Conservation (phyloP, 2,888 invertebrate genomes). For the Mechanitis messenoides region DNA sequence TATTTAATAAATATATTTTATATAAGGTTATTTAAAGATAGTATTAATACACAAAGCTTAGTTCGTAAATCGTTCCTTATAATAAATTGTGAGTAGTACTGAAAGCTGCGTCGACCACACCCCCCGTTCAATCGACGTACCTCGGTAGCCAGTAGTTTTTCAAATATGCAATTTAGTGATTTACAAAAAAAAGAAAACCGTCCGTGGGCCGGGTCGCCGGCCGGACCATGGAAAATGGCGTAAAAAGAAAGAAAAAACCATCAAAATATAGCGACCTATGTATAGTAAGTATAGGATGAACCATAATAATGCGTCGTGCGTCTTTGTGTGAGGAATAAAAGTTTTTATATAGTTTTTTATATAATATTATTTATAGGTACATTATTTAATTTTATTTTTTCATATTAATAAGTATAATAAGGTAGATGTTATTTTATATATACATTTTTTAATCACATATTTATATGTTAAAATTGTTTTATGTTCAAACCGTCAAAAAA, state of each 20-base stretch:
- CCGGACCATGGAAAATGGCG: conserved; percentile 64
- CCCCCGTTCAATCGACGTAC: conserved; percentile 43
- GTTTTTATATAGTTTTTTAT: too few relatives aligned
- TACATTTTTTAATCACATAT: too few relatives aligned
- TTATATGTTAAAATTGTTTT: too few relatives aligned
- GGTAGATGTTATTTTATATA: too few relatives aligned
- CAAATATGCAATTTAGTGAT: conserved; percentile 76
- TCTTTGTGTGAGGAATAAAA: too few relatives aligned
- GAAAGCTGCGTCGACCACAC: conserved; percentile 28
- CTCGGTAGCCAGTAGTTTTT: conserved; percentile 61
- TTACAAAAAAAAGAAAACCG: conserved; percentile 59
- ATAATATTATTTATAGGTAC: too few relatives aligned
- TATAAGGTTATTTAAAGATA: too few relatives aligned
- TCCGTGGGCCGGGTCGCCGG: conserved; percentile 47
- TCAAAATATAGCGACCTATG: conserved; percentile 60
- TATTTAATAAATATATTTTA: too few relatives aligned
- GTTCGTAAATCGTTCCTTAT: conserved; percentile 28
- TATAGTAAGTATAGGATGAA: conserved; percentile 42
- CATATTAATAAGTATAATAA: too few relatives aligned
- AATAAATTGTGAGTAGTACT: conserved; percentile 31
- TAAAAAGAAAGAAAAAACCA: conserved; percentile 56
- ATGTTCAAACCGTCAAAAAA: too few relatives aligned
- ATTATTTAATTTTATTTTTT: too few relatives aligned
- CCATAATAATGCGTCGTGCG: too few relatives aligned
- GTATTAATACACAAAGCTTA: background rate